Conservation (phyloP, 2,888 invertebrate genomes). For the Micropterix aruncella region DNA sequence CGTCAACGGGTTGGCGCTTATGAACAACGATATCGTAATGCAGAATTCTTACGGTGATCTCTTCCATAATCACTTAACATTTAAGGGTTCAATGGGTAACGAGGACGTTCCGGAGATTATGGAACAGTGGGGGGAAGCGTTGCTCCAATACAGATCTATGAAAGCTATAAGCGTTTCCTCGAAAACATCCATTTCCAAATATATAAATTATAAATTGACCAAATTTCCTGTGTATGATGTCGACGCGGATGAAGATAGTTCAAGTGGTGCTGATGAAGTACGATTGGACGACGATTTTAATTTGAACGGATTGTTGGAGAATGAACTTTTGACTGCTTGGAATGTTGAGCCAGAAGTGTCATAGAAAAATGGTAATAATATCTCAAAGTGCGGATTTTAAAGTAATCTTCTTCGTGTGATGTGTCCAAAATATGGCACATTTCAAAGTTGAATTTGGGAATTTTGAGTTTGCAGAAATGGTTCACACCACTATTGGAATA, state of each 20-base stretch:
- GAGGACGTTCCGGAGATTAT: not conserved
- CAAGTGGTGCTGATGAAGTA: not conserved
- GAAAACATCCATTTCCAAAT: not conserved
- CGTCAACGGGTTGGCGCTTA: not conserved
- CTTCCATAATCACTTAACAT: not conserved
- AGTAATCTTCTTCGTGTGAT: no score
- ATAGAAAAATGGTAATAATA: no score
- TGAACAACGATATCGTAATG: not conserved
- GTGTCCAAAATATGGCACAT: no score
- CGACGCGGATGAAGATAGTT: not conserved
- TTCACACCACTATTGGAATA: no score
- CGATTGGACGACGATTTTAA: no score
- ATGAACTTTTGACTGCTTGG: not conserved
- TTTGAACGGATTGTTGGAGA: not conserved
- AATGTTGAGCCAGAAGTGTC: not conserved
- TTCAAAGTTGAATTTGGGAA: no score
- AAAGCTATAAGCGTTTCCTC: not conserved
- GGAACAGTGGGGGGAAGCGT: not conserved
- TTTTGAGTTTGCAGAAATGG: no score
- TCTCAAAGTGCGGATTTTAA: no score
- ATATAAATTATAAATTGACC: not conserved
- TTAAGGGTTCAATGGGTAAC: not conserved
- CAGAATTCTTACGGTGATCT: not conserved
- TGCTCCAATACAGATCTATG: not conserved
- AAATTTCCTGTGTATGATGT: no score